phyloP scores from a whole-genome alignment of 2,888 invertebrate species.

The Anodontia alba region DNA sequence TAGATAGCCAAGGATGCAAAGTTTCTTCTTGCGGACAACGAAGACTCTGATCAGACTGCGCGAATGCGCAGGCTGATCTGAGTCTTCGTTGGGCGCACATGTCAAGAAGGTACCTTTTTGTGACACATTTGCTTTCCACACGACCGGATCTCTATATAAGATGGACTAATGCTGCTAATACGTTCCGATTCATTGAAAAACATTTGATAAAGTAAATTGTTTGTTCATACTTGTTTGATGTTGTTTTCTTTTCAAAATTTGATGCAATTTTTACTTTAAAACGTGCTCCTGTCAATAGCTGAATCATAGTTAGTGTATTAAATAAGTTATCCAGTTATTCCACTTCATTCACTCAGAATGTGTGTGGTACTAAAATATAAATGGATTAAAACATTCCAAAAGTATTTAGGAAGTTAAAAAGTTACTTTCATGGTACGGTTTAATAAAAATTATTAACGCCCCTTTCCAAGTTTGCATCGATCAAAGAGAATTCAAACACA shows the following conservation, averaged over 20 bases:
- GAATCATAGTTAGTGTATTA: constrained; percentile 9
- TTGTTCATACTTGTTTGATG: constrained; percentile 11
- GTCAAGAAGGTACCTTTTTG: too few species aligned
- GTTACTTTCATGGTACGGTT: neutral
- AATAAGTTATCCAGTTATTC: constrained; percentile 18
- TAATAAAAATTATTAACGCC: constrained; percentile 12
- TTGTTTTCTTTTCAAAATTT: constrained; percentile 11
- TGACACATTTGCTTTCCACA: too few species aligned
- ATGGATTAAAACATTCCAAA: constrained; percentile 15
- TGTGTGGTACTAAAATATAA: constrained; percentile 15
- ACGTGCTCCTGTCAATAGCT: constrained; percentile 1
- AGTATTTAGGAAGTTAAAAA: constrained; percentile 11
- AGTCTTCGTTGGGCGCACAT: too few species aligned
- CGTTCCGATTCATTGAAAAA: constrained; percentile 10
- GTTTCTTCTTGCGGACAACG: too few species aligned
- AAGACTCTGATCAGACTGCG: too few species aligned
- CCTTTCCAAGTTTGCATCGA: neutral
- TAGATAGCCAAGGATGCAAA: too few species aligned
- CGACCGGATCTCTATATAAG: constrained; percentile 8
- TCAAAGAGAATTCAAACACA: neutral
- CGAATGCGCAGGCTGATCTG: too few species aligned
- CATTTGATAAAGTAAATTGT: constrained; percentile 16
- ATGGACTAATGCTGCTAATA: constrained; percentile 14
- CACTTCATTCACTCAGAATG: neutral
- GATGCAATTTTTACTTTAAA: constrained; percentile 12